Conservation (phyloP, 2,113 vertebrate species). For the Mustelus asterias region DNA sequence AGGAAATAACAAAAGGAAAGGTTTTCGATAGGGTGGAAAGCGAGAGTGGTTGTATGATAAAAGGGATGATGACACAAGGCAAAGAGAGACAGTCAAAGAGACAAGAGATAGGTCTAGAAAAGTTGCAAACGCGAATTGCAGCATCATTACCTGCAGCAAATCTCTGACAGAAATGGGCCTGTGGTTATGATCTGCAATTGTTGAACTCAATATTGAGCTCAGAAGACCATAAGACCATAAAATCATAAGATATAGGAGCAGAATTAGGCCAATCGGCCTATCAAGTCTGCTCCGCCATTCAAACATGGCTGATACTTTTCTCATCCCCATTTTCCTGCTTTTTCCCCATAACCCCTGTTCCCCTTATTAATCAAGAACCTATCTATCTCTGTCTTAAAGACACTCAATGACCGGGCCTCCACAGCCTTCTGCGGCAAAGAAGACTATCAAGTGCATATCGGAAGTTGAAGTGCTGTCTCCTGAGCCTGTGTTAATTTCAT, state of each 20-base stretch:
- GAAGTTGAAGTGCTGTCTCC: neutral
- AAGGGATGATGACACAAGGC: neutral
- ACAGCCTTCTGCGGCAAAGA: neutral
- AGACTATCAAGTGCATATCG: neutral
- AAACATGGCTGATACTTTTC: too few relatives aligned
- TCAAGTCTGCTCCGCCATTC: too few relatives aligned
- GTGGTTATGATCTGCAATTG: neutral
- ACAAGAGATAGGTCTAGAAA: neutral
- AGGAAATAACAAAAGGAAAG: neutral
- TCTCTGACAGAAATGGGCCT: neutral
- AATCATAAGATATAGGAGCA: too few relatives aligned
- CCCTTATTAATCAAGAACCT: too few relatives aligned
- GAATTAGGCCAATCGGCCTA: too few relatives aligned
- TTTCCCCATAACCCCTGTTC: too few relatives aligned
- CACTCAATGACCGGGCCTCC: too few relatives aligned
- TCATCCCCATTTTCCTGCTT: too few relatives aligned
- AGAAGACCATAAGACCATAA: neutral
- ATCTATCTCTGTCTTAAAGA: too few relatives aligned
- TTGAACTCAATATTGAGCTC: neutral
- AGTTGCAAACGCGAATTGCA: neutral
- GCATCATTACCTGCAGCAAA: neutral
- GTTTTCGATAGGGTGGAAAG: neutral
- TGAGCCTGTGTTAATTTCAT: neutral
- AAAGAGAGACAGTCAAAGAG: neutral
- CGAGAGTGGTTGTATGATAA: neutral